Evolutionary conservation across 2,888 invertebrate species (phyloP), one percentile per base, ranked within the genome.

Genomic region (Lypha dubia): DNA sequence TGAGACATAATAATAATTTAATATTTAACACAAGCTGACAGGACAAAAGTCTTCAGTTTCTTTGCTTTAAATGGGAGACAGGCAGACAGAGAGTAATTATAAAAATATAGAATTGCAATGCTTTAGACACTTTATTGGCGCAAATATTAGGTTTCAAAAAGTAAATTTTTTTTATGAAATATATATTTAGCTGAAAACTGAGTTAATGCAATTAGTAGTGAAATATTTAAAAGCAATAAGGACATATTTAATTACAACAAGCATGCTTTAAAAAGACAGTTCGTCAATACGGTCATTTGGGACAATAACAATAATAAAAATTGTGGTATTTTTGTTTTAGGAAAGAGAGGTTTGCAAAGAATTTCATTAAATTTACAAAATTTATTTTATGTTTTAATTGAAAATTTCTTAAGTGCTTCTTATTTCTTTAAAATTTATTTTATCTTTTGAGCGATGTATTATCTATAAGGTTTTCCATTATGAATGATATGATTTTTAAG

Each of bases 21-120:
- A 63, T 44, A 15, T 53, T 62, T 44, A 22, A 70, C 44, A 79
- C 62, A 70, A 62, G 51, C 70, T 62, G 62, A 79, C 70, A 70
- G n/a, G 20, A 51, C 15, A 44, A 51, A 58, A 60, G 41, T 46
- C 41, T 38, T 20, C 15, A 28, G 22, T 0, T 15, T 24, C 46
- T 17, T 3, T 9, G 1, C 28, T 11, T 70, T 62, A 44, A n/a
- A n/a, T n/a, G n/a, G n/a, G n/a, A 20, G 15, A 3, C 11, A 17
- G 15, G 44, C n/a, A 24, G 56, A 38, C 9, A 56, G 56, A 13
- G 13, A 41, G 44, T 53, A 22, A 63, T 41, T 51, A 53, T 60
- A 6, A 5, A 73, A 73, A 49, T 3, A 49, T 3, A 60, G 41
- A 46, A 44, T 20, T 65, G 28, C 32, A 15, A 17, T 44, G 17